These are phyloP conservation scores for Takifugu rubripes DNA, from an alignment of 2,797 vertebrate species.

Conservation along the genomic window DNA sequence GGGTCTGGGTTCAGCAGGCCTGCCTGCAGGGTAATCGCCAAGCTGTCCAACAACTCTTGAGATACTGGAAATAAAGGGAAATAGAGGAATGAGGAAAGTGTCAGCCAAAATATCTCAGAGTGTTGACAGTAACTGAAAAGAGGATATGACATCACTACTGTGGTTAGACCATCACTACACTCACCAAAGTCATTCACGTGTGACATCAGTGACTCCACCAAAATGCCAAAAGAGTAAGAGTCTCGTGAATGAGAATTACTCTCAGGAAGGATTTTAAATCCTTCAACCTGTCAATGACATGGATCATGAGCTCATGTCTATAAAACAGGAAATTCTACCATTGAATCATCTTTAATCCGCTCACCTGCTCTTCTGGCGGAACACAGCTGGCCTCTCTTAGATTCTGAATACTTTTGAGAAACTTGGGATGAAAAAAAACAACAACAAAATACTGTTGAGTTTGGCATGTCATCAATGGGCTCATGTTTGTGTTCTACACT, in stretches of 20 bases:
- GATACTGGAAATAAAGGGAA: constrained; percentile 60
- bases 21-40: constrained; percentile 82
- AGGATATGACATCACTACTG: background rate
- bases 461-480: background rate
- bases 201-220: constrained; percentile 83
- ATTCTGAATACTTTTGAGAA: constrained; percentile 81
- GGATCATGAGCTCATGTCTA: constrained; percentile 13
- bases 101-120: background rate
- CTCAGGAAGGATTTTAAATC: constrained; percentile 78
- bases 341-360: background rate
- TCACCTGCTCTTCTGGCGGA: constrained; percentile 88
- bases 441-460: background rate
- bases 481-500: background rate
- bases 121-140: background rate
- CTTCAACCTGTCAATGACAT: constrained; percentile 62
- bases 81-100: no score
- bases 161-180: constrained; percentile 26
- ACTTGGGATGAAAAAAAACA: constrained; percentile 68
- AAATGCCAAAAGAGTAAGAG: constrained; percentile 86
- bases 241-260: constrained; percentile 86
- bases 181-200: constrained; percentile 83
- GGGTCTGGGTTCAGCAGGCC: constrained; percentile 83
- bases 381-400: constrained; percentile 80
- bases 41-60: constrained; percentile 72
- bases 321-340: background rate